These are phyloP conservation scores for Thinocorus orbignyianus DNA, from an alignment of 2,113 vertebrate genomes.

Conservation along the genomic window DNA sequence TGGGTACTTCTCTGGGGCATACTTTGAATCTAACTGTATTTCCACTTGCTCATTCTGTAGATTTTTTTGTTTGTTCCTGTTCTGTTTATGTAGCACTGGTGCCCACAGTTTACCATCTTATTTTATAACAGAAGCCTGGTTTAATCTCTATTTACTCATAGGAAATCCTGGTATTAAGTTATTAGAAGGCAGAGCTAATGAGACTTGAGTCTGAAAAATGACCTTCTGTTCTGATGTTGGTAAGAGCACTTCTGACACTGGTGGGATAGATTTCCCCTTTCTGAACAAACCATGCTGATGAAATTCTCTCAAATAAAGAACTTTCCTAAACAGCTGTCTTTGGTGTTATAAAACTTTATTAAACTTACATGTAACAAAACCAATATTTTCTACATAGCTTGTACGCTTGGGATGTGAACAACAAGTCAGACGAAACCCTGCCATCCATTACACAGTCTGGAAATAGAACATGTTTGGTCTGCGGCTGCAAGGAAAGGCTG, in stretches of 20 bases:
- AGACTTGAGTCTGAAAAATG: neutral
- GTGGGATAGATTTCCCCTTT: neutral
- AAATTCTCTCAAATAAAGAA: constrained; percentile 38
- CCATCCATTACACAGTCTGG: neutral
- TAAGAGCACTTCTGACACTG: neutral
- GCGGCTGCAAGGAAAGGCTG: neutral
- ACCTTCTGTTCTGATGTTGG: neutral
- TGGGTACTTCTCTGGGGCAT: neutral
- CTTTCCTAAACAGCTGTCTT: neutral
- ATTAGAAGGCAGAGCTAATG: neutral
- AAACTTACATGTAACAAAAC: neutral
- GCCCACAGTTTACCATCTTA: neutral
- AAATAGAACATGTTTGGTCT: neutral
- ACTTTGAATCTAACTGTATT: neutral
- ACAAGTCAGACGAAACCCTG: neutral
- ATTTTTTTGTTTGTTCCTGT: neutral
- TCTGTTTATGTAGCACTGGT: neutral
- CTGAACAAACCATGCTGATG: neutral
- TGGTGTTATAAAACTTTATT: constrained; percentile 60
- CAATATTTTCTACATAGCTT: neutral
- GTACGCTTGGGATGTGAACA: neutral
- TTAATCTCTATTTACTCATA: neutral
- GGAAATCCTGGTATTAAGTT: neutral
- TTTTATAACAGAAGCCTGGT: neutral
- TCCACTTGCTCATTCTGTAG: neutral